These are phyloP conservation scores for Drosophila histrio DNA, from an alignment of 2,888 invertebrate species.

Conservation along the genomic window DNA sequence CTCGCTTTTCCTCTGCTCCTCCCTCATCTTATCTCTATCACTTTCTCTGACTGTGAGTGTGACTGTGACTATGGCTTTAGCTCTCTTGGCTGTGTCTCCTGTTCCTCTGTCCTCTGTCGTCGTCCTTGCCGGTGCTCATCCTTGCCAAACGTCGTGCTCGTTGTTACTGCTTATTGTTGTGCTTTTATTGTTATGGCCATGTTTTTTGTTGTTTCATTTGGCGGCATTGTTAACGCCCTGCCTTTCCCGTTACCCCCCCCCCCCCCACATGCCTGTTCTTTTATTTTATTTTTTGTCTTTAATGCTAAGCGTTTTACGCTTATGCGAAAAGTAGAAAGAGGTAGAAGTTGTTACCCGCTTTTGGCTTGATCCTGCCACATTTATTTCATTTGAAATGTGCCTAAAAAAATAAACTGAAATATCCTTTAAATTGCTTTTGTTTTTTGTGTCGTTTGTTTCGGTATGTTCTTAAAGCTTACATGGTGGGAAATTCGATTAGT, in stretches of 20 bases:
- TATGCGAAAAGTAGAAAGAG: slow-evolving; percentile 38
- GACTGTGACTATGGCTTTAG: slow-evolving; percentile 9
- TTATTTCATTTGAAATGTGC: slow-evolving; percentile 45
- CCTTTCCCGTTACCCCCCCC: neutral
- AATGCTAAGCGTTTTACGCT: slow-evolving; percentile 75
- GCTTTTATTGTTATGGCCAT: slow-evolving; percentile 76
- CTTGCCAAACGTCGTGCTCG: slow-evolving; percentile 45
- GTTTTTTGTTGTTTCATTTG: slow-evolving; percentile 76
- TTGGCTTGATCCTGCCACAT: slow-evolving; percentile 27
- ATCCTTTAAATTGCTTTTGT: slow-evolving; percentile 63
- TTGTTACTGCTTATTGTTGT: slow-evolving; percentile 78
- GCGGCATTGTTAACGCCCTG: slow-evolving; percentile 64
- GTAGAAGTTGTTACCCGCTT: neutral
- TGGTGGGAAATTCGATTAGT: slow-evolving; percentile 52
- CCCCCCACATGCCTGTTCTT: neutral
- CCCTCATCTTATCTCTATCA: neutral
- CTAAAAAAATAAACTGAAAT: slow-evolving; percentile 42
- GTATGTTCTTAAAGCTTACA: slow-evolving; percentile 44
- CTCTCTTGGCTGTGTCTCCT: slow-evolving; percentile 10
- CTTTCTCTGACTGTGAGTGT: neutral
- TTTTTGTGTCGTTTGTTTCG: slow-evolving; percentile 29
- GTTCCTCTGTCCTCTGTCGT: slow-evolving; percentile 4
- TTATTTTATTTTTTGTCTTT: slow-evolving; percentile 45
- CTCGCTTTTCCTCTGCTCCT: slow-evolving; percentile 2
- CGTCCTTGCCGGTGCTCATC: slow-evolving; percentile 46